phyloP scores from a whole-genome alignment of 2,888 invertebrate species.

The Drosophila mayaguana region DNA sequence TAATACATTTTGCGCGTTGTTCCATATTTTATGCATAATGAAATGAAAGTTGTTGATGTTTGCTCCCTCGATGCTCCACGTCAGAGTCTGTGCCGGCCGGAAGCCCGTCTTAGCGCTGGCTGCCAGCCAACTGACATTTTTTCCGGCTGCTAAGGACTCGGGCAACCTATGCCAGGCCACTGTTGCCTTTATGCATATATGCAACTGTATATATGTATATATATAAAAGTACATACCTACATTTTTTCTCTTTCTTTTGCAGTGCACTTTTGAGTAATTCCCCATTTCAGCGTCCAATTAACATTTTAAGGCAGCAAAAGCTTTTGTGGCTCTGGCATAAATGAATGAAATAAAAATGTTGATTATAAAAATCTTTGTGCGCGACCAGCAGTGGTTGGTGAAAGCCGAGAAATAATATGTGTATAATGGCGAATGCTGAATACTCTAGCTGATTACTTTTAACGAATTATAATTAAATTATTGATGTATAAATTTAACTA shows the following conservation, averaged over 20 bases:
- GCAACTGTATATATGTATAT: conserved; percentile 22
- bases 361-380: conserved; percentile 58
- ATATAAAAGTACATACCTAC: conserved; percentile 15
- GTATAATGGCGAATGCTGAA: neutral
- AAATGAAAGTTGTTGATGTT: conserved; percentile 50
- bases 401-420: neutral
- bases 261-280: conserved; percentile 54
- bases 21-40: conserved; percentile 69
- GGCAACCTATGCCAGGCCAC: conserved; percentile 23
- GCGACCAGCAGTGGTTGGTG: conserved; percentile 15
- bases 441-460: neutral
- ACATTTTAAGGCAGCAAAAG: conserved; percentile 63
- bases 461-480: neutral
- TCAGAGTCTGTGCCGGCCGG: conserved; percentile 30
- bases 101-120: conserved; percentile 30
- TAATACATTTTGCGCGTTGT: conserved; percentile 53
- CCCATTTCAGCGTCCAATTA: conserved; percentile 73
- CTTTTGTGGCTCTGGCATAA: conserved; percentile 29
- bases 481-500: too few species aligned
- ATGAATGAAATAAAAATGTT: conserved; percentile 46
- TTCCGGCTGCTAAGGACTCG: conserved; percentile 6
- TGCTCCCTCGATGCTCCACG: conserved; percentile 10
- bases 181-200: conserved; percentile 13
- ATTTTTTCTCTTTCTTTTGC: conserved; percentile 20
- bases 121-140: conserved; percentile 53